Evolutionary conservation across 2,113 vertebrate genomes (phyloP), one percentile per base, ranked within the genome.

Genomic region (Platycercus adscitus): DNA sequence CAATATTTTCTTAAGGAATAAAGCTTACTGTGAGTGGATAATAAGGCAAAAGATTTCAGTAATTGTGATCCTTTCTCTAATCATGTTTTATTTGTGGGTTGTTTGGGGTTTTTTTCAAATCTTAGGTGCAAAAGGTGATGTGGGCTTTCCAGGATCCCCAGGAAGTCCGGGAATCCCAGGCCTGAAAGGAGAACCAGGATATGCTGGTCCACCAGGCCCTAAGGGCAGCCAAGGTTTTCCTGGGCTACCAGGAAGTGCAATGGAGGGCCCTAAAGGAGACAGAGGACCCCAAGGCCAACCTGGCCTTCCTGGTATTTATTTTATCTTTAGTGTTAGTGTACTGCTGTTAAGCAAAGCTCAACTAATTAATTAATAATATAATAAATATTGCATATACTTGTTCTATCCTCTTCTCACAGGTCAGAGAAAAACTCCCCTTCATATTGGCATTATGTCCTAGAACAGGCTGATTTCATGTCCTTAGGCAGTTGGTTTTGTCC

Each of bases 241-340:
- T 25, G 99, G 99, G 20, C 33, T 96, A 4, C 98, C 98, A 0
- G 99, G 99, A 75, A 72, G 81, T 37, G 96, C 98, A 18, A 95
- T 98, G 76, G 98, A 98, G 43, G 99, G 99, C 3, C 98, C 99
- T 46, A 99, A 99, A 97, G 99, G 99, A 97, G 98, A 99, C 19
- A 98, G 96, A n/a, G 99, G 99, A 94, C 94, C 95, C 17, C 96
- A 97, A 25, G 99, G 99, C 61, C 96, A 96, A 11, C 97, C 98
- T 5, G 99, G 99, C 89, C 97, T 98, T 94, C 83, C 97, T 98
- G 99, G 99, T 99, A 98, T 95, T 81, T 66, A 44, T 76, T 83
- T 83, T 37, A 5, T 71, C 43, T 81, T 71, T 58, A 49, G 13
- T 44, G 13, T 53, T 81, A 71, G 17, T 41, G 13, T 55, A 37